Conservation (phyloP, 2,888 invertebrate genomes). For the Chymomyza caudatula region DNA sequence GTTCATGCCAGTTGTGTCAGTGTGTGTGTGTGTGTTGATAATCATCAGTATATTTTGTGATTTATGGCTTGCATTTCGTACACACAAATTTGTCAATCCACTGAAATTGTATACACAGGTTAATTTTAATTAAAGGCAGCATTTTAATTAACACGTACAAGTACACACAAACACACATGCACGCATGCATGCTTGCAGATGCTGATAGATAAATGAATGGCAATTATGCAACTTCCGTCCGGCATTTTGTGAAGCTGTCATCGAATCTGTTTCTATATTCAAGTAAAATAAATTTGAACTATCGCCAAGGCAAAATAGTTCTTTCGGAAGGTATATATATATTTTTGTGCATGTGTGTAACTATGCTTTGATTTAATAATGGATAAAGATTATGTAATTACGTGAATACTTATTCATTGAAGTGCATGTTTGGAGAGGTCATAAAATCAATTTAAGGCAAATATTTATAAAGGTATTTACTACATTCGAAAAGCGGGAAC, state of each 20-base stretch:
- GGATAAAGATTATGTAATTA: neutral
- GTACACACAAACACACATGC: conserved; percentile 1
- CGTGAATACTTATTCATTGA: neutral
- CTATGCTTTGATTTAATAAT: neutral
- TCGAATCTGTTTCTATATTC: neutral
- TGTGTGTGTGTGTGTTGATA: conserved; percentile 35
- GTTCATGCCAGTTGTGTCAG: conserved; percentile 6
- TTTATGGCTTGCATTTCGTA: conserved; percentile 59
- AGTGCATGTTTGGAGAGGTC: neutral
- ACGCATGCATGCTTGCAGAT: conserved; percentile 1
- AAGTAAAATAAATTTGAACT: neutral
- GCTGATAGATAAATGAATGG: neutral
- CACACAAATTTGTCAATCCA: conserved; percentile 44
- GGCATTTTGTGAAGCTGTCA: neutral
- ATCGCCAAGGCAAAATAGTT: neutral
- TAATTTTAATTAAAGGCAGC: conserved; percentile 61
- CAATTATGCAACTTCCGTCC: neutral
- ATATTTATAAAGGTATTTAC: neutral
- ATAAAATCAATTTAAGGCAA: neutral
- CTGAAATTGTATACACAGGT: conserved; percentile 51
- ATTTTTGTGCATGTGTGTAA: neutral
- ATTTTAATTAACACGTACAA: conserved; percentile 52
- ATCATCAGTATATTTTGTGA: conserved; percentile 56
- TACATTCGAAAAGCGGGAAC: neutral
- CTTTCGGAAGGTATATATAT: neutral